These are phyloP conservation scores for Microhierax caerulescens DNA, from an alignment of 2,797 vertebrate species.

Conservation along the genomic window DNA sequence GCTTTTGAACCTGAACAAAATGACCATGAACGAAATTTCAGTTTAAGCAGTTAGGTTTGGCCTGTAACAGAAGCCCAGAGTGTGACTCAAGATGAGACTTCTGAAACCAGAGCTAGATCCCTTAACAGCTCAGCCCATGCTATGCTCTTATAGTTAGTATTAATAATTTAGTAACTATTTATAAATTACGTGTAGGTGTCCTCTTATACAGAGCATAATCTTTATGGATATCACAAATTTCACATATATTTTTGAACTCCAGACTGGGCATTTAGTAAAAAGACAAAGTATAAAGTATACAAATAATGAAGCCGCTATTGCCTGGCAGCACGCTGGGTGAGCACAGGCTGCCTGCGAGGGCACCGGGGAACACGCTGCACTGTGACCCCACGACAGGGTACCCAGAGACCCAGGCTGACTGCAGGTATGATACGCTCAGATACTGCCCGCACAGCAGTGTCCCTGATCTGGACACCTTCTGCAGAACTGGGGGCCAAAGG, in stretches of 20 bases:
- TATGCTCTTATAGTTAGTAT: background rate
- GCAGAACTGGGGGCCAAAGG: background rate
- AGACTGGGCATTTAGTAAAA: background rate
- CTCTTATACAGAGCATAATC: background rate
- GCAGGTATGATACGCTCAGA: accelerated
- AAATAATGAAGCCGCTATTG: background rate
- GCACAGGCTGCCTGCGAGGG: accelerated
- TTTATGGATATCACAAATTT: background rate
- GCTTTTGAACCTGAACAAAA: background rate
- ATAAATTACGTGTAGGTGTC: background rate
- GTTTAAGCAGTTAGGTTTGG: background rate
- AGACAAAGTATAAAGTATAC: background rate
- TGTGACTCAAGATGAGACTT: background rate
- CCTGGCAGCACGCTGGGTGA: background rate
- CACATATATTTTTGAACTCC: background rate
- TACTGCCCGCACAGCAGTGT: background rate
- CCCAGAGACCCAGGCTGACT: background rate
- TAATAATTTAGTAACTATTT: background rate
- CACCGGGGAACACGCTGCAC: accelerated
- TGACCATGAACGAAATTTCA: background rate
- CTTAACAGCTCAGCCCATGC: background rate
- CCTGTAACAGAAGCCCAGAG: background rate
- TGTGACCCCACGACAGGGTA: background rate
- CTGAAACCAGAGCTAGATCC: background rate
- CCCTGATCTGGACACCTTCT: accelerated